Conservation (phyloP, 2,888 invertebrate species). For the Philereme transversata region DNA sequence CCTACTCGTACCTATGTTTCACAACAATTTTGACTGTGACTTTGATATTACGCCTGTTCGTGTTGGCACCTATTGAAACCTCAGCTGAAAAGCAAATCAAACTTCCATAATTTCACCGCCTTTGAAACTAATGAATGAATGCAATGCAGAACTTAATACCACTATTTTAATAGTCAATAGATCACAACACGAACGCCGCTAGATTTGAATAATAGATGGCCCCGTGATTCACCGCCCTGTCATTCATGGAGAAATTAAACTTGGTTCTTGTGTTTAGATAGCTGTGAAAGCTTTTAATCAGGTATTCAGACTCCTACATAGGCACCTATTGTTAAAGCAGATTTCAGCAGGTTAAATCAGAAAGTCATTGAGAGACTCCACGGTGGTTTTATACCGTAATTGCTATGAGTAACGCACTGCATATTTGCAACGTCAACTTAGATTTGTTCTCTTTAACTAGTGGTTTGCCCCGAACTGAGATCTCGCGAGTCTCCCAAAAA, state of each 20-base stretch:
- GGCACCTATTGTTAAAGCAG: too few relatives aligned
- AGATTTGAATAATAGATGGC: constrained; percentile 56
- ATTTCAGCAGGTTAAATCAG: too few relatives aligned
- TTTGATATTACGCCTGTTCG: not conserved
- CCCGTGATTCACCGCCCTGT: constrained; percentile 54
- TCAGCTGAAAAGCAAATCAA: constrained; percentile 18
- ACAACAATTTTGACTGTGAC: not conserved
- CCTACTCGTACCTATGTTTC: too few relatives aligned
- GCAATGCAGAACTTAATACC: constrained; percentile 18
- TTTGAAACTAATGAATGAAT: constrained; percentile 19
- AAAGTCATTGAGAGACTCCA: too few relatives aligned
- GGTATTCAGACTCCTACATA: not conserved
- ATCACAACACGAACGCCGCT: constrained; percentile 42
- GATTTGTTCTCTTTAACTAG: too few relatives aligned
- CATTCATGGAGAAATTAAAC: constrained; percentile 53
- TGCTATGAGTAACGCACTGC: too few relatives aligned
- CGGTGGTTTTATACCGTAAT: too few relatives aligned
- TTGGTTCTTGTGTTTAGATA: constrained; percentile 22
- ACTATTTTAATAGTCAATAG: constrained; percentile 30
- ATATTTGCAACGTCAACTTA: too few relatives aligned
- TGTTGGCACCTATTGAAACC: constrained; percentile 10
- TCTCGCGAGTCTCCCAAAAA: too few relatives aligned
- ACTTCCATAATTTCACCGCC: constrained; percentile 15
- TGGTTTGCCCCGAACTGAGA: too few relatives aligned
- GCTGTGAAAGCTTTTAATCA: constrained; percentile 18